Percentiles rank a stretch among this genome's conserved stretches.
phyloP scores from a whole-genome alignment of 1,140 invertebrate species.

The Conus betulinus region DNA sequence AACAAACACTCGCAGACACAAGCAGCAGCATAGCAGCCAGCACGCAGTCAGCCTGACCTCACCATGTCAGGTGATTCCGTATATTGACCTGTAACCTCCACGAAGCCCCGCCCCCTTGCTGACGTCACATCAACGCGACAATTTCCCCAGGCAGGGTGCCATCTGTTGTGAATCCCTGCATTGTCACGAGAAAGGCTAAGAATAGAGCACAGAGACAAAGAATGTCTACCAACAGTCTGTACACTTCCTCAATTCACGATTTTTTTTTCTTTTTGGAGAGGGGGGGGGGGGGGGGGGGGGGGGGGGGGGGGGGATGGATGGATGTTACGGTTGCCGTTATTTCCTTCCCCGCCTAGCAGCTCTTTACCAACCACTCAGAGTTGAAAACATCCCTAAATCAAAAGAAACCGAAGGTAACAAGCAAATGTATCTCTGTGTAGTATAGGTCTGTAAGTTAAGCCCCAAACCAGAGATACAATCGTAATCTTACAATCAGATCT shows the following conservation, averaged over 20 bases:
- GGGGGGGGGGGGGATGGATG: too few relatives aligned
- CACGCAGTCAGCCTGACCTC: slow-evolving; percentile 3
- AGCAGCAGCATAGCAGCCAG: not conserved
- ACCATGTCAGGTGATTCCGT: not conserved
- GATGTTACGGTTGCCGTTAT: too few relatives aligned
- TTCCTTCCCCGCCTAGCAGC: too few relatives aligned
- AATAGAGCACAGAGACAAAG: slow-evolving; percentile 33
- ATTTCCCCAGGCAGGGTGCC: slow-evolving; percentile 18
- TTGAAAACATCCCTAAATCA: too few relatives aligned
- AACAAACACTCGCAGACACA: slow-evolving; percentile 4
- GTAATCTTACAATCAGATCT: too few relatives aligned
- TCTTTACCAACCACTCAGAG: too few relatives aligned
- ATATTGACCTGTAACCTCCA: not conserved
- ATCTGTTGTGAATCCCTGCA: slow-evolving; percentile 34
- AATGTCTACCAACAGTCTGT: slow-evolving; percentile 19
- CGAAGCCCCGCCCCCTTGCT: slow-evolving; percentile 22
- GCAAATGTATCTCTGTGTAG: too few relatives aligned
- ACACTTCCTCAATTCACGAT: not conserved
- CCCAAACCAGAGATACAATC: too few relatives aligned
- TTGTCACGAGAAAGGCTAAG: slow-evolving; percentile 32
- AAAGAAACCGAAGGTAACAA: too few relatives aligned
- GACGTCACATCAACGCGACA: slow-evolving; percentile 26
- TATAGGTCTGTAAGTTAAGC: too few relatives aligned
- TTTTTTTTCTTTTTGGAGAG: not conserved
- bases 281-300: too few relatives aligned